phyloP scores from a whole-genome alignment of 2,797 vertebrate species.

The Sarcophilus harrisii region DNA sequence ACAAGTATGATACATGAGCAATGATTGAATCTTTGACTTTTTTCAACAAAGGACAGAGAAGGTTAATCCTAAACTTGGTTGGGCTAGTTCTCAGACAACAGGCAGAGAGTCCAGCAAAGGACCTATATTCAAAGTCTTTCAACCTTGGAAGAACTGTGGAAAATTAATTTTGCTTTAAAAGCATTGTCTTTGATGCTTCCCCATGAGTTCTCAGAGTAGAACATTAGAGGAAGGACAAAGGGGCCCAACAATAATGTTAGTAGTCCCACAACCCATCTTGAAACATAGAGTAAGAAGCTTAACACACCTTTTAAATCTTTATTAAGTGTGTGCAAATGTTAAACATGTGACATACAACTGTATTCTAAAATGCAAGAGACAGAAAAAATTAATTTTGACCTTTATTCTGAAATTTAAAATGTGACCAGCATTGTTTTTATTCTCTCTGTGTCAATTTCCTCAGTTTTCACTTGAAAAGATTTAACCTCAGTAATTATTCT shows the following conservation, averaged over 20 bases:
- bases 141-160: background rate
- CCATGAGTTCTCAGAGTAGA: background rate
- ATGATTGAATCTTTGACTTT: background rate
- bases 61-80: background rate
- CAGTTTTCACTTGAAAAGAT: slow-evolving; percentile 51
- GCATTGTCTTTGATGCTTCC: background rate
- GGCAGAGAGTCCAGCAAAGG: background rate
- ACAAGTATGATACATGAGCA: background rate
- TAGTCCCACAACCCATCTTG: background rate
- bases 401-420: slow-evolving; percentile 58
- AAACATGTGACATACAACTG: background rate
- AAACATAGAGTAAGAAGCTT: background rate
- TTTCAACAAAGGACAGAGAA: background rate
- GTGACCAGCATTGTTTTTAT: slow-evolving; percentile 53
- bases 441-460: slow-evolving; percentile 56
- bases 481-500: slow-evolving; percentile 62
- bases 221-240: background rate
- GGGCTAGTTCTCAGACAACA: background rate
- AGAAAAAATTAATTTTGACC: slow-evolving; percentile 58
- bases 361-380: slow-evolving; percentile 32
- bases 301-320: background rate
- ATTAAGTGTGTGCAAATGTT: background rate
- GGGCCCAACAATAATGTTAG: background rate
- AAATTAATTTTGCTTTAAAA: background rate
- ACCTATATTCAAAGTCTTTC: background rate